Percentiles rank a stretch among this genome's conserved stretches.
phyloP scores from a whole-genome alignment of 2,888 invertebrate species.

The Amphiduros pacificus region DNA sequence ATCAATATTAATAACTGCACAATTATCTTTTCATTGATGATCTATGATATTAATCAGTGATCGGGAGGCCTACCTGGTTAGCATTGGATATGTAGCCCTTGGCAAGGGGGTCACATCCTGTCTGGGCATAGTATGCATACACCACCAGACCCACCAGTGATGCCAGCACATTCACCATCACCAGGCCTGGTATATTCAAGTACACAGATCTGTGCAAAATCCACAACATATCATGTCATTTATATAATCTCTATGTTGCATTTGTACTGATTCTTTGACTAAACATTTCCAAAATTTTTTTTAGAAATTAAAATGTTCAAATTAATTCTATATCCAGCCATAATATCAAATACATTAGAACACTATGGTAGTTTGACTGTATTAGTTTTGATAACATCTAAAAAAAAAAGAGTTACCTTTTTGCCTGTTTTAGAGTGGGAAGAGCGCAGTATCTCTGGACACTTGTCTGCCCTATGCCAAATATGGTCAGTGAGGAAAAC shows the following conservation, averaged over 20 bases:
- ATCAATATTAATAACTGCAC: too few relatives aligned
- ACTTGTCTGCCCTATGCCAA: conserved; percentile 34
- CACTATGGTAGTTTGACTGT: too few relatives aligned
- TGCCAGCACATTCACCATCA: conserved; percentile 32
- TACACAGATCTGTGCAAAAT: conserved; percentile 31
- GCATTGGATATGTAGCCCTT: conserved; percentile 24
- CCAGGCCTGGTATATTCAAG: conserved; percentile 33
- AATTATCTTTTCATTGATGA: too few relatives aligned
- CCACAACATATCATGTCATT: too few relatives aligned
- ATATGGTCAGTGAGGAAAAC: conserved; percentile 31
- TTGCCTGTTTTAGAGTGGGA: conserved; percentile 27
- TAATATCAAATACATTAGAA: too few relatives aligned
- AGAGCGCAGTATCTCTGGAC: conserved; percentile 35
- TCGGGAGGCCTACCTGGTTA: conserved; percentile 37
- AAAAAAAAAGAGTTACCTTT: conserved; percentile 10
- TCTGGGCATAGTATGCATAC: conserved; percentile 70
- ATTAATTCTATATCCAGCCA: too few relatives aligned
- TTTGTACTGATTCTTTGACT: too few relatives aligned
- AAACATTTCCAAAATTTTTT: too few relatives aligned
- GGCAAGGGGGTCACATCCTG: conserved; percentile 32
- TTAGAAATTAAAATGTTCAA: too few relatives aligned
- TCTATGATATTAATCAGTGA: too few relatives aligned
- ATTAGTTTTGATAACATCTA: too few relatives aligned
- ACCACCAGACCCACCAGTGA: conserved; percentile 79
- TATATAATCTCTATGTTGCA: too few relatives aligned